These are phyloP conservation scores for Diabrotica virgifera DNA, from an alignment of 1,140 invertebrate species.

Conservation along the genomic window DNA sequence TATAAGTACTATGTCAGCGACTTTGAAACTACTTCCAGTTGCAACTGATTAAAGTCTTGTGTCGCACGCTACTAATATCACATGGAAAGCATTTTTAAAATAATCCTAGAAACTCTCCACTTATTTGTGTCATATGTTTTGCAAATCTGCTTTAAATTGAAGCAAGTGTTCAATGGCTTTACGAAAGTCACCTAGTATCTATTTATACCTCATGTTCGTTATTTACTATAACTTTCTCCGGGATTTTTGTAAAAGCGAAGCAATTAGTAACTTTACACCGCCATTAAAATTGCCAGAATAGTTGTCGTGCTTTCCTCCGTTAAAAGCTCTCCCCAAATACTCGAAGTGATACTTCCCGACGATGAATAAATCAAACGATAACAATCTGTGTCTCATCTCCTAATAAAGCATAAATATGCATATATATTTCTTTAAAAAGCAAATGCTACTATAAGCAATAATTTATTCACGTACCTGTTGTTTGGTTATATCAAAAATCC, in stretches of 20 bases:
- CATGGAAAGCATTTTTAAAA: too few relatives aligned
- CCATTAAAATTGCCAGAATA: not conserved
- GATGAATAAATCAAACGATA: slow-evolving; percentile 35
- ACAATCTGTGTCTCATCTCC: slow-evolving; percentile 35
- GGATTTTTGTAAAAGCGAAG: not conserved
- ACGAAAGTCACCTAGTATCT: too few relatives aligned
- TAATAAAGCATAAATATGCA: slow-evolving; percentile 42
- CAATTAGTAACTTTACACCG: slow-evolving; percentile 1
- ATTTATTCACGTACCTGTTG: slow-evolving; percentile 44
- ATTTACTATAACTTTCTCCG: not conserved
- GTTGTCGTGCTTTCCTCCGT: not conserved
- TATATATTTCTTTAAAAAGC: slow-evolving; percentile 37
- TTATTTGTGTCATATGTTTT: too few relatives aligned
- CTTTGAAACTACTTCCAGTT: too few relatives aligned
- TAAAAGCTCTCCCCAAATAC: not conserved
- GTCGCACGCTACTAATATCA: too few relatives aligned
- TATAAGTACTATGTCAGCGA: too few relatives aligned
- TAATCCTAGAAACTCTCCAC: too few relatives aligned
- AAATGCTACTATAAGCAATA: slow-evolving; percentile 40
- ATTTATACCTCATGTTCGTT: not conserved
- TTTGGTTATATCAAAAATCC: slow-evolving; percentile 45
- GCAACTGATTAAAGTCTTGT: too few relatives aligned
- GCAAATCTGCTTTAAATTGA: too few relatives aligned
- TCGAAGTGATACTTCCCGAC: slow-evolving; percentile 4
- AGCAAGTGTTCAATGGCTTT: too few relatives aligned